A percentile compares a stretch with the other conserved stretches of the same genome.
Evolutionary conservation across 2,113 vertebrate species (phyloP).

Genomic region (Rhynchomys soricoides): DNA sequence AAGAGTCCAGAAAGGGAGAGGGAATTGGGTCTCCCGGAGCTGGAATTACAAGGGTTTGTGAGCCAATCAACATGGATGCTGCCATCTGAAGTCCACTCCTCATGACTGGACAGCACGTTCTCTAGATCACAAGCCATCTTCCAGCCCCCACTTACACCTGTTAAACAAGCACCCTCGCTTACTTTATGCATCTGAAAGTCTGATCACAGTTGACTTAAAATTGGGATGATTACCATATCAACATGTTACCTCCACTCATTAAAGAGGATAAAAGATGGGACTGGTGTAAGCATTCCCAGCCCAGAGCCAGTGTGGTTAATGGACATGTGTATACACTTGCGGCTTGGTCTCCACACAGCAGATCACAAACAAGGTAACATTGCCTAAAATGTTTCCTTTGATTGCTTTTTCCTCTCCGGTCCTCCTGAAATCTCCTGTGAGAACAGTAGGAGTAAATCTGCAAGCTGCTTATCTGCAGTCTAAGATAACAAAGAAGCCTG

Average conservation of each 20-base stretch:
- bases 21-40: background rate
- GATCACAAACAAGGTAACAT: conserved; percentile 19
- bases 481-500: background rate
- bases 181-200: conserved; percentile 15
- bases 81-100: background rate
- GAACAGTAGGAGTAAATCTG: conserved; percentile 17
- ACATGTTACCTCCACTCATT: background rate
- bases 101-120: background rate
- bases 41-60: background rate
- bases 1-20: background rate
- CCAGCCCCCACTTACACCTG: background rate
- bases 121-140: background rate
- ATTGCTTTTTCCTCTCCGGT: conserved; percentile 6
- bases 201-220: conserved; percentile 43
- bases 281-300: background rate
- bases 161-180: background rate
- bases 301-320: background rate
- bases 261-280: background rate
- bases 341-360: conserved; percentile 35
- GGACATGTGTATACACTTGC: background rate
- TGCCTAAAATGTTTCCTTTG: conserved; percentile 39
- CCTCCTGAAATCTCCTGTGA: conserved; percentile 7
- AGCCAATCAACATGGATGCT: background rate
- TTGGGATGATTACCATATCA: background rate
- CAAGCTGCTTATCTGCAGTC: conserved; percentile 15